Evolutionary conservation across 2,888 invertebrate genomes (phyloP).

Genomic region (Philhelius pedissequus): DNA sequence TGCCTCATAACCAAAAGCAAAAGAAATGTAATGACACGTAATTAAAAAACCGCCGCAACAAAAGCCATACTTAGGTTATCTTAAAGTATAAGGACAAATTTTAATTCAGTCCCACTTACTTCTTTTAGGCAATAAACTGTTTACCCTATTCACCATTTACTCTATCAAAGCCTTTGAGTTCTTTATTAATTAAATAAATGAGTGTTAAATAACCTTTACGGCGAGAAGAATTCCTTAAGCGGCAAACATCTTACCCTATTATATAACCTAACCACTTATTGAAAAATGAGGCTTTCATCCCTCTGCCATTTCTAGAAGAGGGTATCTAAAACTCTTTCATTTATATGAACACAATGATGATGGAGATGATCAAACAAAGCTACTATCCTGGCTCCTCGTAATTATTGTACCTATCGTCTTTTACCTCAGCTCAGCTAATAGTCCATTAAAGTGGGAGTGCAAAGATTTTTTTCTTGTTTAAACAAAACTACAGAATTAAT

Average conservation of each 20-base stretch:
- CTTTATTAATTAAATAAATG: neutral
- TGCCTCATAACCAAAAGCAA: too few relatives aligned
- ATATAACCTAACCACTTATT: neutral
- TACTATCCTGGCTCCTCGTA: slow-evolving; percentile 36
- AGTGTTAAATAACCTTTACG: neutral
- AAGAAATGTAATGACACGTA: too few relatives aligned
- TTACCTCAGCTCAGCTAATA: slow-evolving; percentile 27
- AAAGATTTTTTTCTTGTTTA: slow-evolving; percentile 18
- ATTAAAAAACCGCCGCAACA: too few relatives aligned
- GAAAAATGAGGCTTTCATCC: neutral
- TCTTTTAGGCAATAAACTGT: neutral
- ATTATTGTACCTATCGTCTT: neutral
- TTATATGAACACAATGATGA: neutral
- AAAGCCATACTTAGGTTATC: too few relatives aligned
- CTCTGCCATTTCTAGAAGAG: too few relatives aligned
- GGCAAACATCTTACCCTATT: neutral
- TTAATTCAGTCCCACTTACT: neutral
- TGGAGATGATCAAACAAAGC: slow-evolving; percentile 28
- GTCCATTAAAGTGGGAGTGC: slow-evolving; percentile 3
- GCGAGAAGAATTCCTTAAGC: neutral
- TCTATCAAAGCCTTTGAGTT: neutral
- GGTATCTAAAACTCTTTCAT: neutral
- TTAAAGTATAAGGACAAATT: too few relatives aligned
- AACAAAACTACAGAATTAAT: slow-evolving; percentile 59
- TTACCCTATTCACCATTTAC: neutral